Percentiles rank a stretch among this genome's conserved stretches.
Conservation (phyloP, 2,888 invertebrate species). For the Eristalinus sepulchralis region DNA sequence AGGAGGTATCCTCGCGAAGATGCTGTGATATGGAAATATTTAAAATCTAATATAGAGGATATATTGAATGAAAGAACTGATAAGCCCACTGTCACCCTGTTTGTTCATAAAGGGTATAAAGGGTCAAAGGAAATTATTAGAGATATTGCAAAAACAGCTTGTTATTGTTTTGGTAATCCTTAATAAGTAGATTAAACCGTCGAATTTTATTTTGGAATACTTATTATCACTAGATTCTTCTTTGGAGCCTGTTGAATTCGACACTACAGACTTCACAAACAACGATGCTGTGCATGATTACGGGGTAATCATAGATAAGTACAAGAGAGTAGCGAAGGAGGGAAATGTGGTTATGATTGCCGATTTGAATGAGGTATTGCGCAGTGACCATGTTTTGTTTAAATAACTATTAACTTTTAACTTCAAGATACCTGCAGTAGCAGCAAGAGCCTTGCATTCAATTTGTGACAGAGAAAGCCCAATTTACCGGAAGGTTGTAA, state of each 20-base stretch:
- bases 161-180: slow-evolving; percentile 76
- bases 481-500: slow-evolving; percentile 79
- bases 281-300: slow-evolving; percentile 73
- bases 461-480: slow-evolving; percentile 83
- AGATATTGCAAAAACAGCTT: slow-evolving; percentile 74
- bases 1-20: slow-evolving; percentile 72
- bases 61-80: slow-evolving; percentile 73
- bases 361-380: slow-evolving; percentile 76
- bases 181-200: background rate
- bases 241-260: slow-evolving; percentile 67
- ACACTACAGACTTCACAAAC: slow-evolving; percentile 73
- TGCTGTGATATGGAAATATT: slow-evolving; percentile 72
- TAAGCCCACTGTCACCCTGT: slow-evolving; percentile 75
- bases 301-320: slow-evolving; percentile 76
- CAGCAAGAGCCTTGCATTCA: slow-evolving; percentile 82
- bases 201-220: background rate
- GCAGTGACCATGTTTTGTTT: background rate
- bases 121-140: slow-evolving; percentile 70
- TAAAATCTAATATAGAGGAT: slow-evolving; percentile 74
- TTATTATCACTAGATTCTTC: slow-evolving; percentile 68
- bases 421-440: slow-evolving; percentile 75
- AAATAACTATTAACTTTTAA: background rate
- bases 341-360: slow-evolving; percentile 77
- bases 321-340: slow-evolving; percentile 74
- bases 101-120: slow-evolving; percentile 73